phyloP scores from a whole-genome alignment of 2,113 vertebrate species.

The Ceyx cyanopectus region DNA sequence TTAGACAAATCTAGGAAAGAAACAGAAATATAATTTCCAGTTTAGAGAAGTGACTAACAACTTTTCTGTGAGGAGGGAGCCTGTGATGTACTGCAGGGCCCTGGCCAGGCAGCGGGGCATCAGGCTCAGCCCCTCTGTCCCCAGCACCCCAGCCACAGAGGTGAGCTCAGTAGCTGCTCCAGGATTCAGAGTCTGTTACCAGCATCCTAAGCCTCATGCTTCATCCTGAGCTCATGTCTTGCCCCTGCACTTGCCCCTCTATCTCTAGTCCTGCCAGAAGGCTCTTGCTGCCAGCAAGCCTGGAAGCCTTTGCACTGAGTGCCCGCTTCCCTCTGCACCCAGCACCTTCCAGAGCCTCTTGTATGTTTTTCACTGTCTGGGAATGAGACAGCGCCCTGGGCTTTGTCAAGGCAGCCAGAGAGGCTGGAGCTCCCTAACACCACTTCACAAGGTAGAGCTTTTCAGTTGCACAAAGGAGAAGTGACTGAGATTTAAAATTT shows the following conservation, averaged over 20 bases:
- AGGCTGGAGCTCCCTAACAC: background rate
- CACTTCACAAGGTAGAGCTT: background rate
- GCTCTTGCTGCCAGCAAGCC: fast-evolving
- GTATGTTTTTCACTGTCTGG: background rate
- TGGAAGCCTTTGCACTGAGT: background rate
- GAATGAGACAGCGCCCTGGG: background rate
- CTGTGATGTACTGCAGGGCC: background rate
- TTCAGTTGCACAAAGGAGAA: background rate
- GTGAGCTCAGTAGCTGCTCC: fast-evolving
- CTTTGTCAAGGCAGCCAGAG: background rate
- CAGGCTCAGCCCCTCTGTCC: background rate
- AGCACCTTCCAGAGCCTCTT: background rate
- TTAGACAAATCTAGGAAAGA: background rate
- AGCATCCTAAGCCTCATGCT: background rate
- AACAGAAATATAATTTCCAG: background rate
- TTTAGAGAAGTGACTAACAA: background rate
- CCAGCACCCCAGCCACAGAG: fast-evolving
- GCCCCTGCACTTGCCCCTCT: background rate
- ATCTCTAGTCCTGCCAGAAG: background rate
- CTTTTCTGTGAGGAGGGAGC: background rate
- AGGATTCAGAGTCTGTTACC: background rate
- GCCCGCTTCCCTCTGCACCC: background rate
- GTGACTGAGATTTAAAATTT: background rate
- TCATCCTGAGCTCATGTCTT: background rate
- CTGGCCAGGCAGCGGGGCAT: background rate